Percentiles rank a stretch among this genome's conserved stretches.
These are phyloP conservation scores for Tokudaia tokunoshimensis DNA, from an alignment of 2,797 vertebrate species.

Conservation along the genomic window DNA sequence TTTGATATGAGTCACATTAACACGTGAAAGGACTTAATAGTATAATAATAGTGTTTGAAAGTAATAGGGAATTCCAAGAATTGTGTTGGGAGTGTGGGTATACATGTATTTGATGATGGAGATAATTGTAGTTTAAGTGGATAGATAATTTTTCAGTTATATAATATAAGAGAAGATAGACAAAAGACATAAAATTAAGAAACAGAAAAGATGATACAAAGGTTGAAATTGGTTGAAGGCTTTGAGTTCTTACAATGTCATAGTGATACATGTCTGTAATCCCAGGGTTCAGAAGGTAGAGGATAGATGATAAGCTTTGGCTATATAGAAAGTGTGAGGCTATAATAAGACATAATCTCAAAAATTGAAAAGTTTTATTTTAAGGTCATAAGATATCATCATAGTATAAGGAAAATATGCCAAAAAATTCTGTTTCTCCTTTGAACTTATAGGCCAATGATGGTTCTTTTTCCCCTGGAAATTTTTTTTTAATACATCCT, in stretches of 20 bases:
- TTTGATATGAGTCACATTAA: neutral
- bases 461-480: neutral
- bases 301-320: fast-evolving
- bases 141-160: neutral
- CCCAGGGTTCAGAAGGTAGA: neutral
- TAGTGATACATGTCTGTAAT: neutral
- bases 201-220: neutral
- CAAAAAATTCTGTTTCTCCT: neutral
- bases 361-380: neutral
- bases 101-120: neutral
- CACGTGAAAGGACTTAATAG: neutral
- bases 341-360: neutral
- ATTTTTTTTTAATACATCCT: neutral
- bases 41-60: constrained; percentile 5
- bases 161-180: neutral
- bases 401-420: neutral
- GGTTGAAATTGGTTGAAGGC: neutral
- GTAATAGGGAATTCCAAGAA: neutral
- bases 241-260: neutral
- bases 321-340: neutral
- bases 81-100: neutral
- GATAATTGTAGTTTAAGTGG: neutral
- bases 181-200: neutral
- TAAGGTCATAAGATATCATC: neutral
- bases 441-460: neutral